Evolutionary conservation across 2,113 vertebrate species (phyloP).

Genomic region (Myodes glareolus): DNA sequence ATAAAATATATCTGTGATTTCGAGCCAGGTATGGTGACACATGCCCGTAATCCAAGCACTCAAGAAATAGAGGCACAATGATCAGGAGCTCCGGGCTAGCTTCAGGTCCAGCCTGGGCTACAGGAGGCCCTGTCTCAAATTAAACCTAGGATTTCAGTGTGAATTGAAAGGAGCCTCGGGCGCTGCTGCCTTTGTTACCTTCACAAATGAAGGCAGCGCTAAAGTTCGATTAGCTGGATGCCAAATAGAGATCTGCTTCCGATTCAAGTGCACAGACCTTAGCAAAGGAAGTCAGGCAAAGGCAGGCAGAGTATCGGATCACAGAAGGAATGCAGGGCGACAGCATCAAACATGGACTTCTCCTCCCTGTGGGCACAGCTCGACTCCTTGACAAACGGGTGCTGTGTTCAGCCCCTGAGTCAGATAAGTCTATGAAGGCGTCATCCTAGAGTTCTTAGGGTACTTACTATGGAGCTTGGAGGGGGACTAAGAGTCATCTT

Average conservation of each 20-base stretch:
- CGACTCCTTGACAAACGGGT: not conserved
- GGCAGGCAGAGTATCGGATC: not conserved
- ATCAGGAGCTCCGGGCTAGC: not conserved
- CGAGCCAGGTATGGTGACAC: not conserved
- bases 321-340: not conserved
- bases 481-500: not conserved
- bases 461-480: not conserved
- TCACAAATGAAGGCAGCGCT: not conserved
- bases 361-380: not conserved
- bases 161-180: not conserved
- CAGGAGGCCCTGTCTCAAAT: not conserved
- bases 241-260: not conserved
- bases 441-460: not conserved
- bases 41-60: not conserved
- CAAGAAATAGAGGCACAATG: no score
- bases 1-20: conserved; percentile 13
- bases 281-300: not conserved
- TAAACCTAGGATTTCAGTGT: not conserved
- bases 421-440: not conserved
- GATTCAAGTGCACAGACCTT: not conserved
- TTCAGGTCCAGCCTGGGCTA: not conserved
- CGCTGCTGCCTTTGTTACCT: not conserved
- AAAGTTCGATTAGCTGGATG: not conserved
- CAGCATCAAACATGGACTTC: not conserved
- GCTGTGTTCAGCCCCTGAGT: not conserved